Base-by-base conservation (phyloP, 2,888 invertebrate species). In the Macaria notata region DNA sequence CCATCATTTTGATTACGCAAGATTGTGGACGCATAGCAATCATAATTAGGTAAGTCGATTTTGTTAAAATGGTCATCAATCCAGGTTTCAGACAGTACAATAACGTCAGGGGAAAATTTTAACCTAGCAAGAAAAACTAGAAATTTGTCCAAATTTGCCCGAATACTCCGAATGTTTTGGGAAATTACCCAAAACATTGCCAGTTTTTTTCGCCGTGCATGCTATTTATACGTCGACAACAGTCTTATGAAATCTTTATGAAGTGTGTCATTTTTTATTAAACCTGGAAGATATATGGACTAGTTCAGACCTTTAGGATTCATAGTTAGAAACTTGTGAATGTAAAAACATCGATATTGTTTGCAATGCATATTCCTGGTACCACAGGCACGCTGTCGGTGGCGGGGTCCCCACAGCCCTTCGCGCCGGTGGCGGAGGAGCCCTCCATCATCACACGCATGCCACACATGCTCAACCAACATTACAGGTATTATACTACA, bases 361-460 rank as follows among this genome's bases (percentile, higher is more conserved):
- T 2, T 19, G 19, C 19, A 19, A 19, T 36, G 3, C 4, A 3
- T 36, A 36, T 36, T 53, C 38, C 71, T 88, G 91, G 92, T 55
- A 90, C 91, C 19, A 36, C 71, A 89, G 92, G 92, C 56, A 91
- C 91, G 29, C 69, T 92, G 64, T 91, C 92, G 29, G 91, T 92
- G 66, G 92, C 92, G 7, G 92, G 92, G 3, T 92, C 92, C 9
- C 92, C 92, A 63, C 91, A 91, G 69, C 92, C 92, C 1, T 92
- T 86, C 79, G 87, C 87, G 63, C 92, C 92, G 3, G 81, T 84
- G 46, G 64, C 84, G 0, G 92, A 92, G 68, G 91, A 91, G 68
- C 92, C 92, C 50, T 90, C 90, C 70, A 81, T 92, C 68, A 92
- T 92, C 65, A 92, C 92, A 0, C 70, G 92, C 42, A 92, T 92